A percentile compares a stretch with the other conserved stretches of the same genome.
Conservation (phyloP, 30 jellyfish, hydroid and myxozoan species). For the Rhopilema esculentum region DNA sequence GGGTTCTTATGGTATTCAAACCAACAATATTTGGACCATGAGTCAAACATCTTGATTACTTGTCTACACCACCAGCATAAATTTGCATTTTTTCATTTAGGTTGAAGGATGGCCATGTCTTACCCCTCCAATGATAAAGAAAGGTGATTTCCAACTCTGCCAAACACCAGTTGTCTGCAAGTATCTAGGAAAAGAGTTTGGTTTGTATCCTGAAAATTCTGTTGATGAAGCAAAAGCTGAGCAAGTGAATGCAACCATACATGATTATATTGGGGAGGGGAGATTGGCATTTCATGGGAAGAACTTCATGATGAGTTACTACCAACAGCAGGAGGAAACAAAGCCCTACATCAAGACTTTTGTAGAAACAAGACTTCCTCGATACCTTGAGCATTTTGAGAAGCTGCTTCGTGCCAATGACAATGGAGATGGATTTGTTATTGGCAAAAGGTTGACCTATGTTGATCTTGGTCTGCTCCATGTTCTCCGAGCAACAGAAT, state of each 20-base stretch:
- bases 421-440: slow-evolving; percentile 62
- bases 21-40: too few relatives aligned
- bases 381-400: slow-evolving; percentile 52
- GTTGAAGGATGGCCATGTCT: slow-evolving; percentile 51
- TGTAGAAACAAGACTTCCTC: slow-evolving; percentile 33
- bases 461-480: slow-evolving; percentile 77
- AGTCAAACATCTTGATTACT: too few relatives aligned
- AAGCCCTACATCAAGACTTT: slow-evolving; percentile 62
- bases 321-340: slow-evolving; percentile 55
- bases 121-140: slow-evolving; percentile 59
- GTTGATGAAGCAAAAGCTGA: slow-evolving; percentile 55
- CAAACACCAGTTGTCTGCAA: slow-evolving; percentile 76
- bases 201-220: slow-evolving; percentile 62
- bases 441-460: slow-evolving; percentile 62
- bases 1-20: too few relatives aligned
- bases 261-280: slow-evolving; percentile 66
- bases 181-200: slow-evolving; percentile 62
- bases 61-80: too few relatives aligned
- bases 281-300: slow-evolving; percentile 63
- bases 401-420: slow-evolving; percentile 8
- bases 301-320: slow-evolving; percentile 17
- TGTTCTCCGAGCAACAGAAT: slow-evolving; percentile 68
- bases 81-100: too few relatives aligned
- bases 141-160: slow-evolving; percentile 56
- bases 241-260: slow-evolving; percentile 60